Percentiles rank a stretch among this genome's conserved stretches.
phyloP scores from a whole-genome alignment of 2,797 vertebrate species.

The Leptodactylus fallax region DNA sequence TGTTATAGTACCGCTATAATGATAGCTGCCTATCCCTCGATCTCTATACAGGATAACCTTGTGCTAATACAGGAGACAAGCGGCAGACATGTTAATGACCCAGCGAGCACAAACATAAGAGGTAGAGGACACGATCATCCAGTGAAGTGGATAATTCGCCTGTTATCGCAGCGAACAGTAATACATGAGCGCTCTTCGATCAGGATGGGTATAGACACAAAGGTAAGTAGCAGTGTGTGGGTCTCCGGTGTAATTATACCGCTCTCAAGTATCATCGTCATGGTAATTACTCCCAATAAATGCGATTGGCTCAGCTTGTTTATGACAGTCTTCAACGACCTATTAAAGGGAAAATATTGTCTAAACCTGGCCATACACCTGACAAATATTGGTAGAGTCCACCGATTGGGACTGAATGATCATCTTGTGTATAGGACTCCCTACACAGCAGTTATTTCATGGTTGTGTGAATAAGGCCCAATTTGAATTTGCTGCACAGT shows the following conservation, averaged over 20 bases:
- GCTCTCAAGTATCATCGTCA: slow-evolving; percentile 23
- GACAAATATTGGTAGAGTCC: too few species aligned
- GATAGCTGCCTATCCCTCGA: neutral
- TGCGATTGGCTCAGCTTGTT: slow-evolving; percentile 9
- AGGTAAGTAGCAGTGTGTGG: neutral
- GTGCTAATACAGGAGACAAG: neutral
- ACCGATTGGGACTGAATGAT: too few species aligned
- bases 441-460: too few species aligned
- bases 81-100: neutral
- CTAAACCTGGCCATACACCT: neutral
- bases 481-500: too few species aligned
- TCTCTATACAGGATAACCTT: neutral
- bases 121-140: neutral
- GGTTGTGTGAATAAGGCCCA: too few species aligned
- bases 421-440: too few species aligned
- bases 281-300: slow-evolving; percentile 47
- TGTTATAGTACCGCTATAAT: neutral
- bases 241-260: neutral
- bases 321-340: neutral
- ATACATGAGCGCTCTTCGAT: neutral
- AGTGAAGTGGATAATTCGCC: neutral
- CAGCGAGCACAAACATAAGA: neutral
- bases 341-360: slow-evolving; percentile 2
- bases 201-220: neutral
- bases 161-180: too few species aligned